Evolutionary conservation across 2,888 invertebrate genomes (phyloP), one percentile per base, ranked within the genome.

Genomic region (Poecilobothrus nobilitatus): DNA sequence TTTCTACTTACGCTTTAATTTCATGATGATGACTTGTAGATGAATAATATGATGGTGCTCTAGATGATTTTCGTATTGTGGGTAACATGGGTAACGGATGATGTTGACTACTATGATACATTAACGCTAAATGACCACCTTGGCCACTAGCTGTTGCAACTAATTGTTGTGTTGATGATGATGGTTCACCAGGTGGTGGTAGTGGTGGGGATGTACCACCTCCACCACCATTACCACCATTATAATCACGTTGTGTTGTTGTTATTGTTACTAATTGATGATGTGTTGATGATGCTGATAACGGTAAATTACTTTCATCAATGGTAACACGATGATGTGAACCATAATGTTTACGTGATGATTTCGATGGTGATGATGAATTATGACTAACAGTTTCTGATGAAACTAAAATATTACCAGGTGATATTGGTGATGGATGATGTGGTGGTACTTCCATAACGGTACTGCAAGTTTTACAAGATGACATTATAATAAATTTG

Each of bases 391-490:
- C 86, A 74, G 90, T 90, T 81, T 88, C 88, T 63, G 91, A 89
- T 37, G 91, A 90, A 73, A 91, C 89, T 75, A 91, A 85, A 69
- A 90, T 88, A 70, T 90, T 89, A 70, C 87, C 87, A 66, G 89
- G 87, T 27, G 90, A 89, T 37, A 90, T 89, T 62, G 91, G 91
- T 70, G 90, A 90, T 69, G 91, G 90, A 73, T 90, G 79, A n/a
- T 88, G 86, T 22, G 72, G 71, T 22, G 73, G 73, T 41, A 71
- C 53, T 65, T 75, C 74, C 67, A 74, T 74, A 63, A 74, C 68
- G 18, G 74, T 71, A 70, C 75, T 74, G 67, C 72, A 69, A 71
- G 61, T 70, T 61, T 68, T 68, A 64, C 64, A 33, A 68, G 68
- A 69, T 66, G 71, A 68, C 70, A 71, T 71, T 18, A 12, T 69